Base-by-base conservation (phyloP, 2,113 vertebrate species). In the Urocolius indicus region DNA sequence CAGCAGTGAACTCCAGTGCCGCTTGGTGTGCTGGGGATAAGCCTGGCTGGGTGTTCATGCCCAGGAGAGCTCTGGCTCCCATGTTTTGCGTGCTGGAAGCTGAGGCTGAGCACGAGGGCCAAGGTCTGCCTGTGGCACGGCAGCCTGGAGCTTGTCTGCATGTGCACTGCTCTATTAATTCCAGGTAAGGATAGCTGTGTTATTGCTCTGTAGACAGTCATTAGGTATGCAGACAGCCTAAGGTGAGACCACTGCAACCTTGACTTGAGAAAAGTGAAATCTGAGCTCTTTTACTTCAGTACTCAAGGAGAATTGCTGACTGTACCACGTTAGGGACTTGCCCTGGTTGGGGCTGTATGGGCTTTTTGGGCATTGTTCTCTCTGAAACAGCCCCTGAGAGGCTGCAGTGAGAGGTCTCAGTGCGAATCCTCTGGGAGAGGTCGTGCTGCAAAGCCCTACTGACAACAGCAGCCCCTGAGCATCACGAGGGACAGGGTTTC, bases 341-440 rank as follows among this genome's bases (percentile, higher is more conserved):
- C 52, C 34, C 20, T 11, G 22, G 15, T 3, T 12, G 57, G 8
- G 27, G 65, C 52, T 43, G 19, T 22, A 2, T 3, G 62, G 75
- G 24, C 5, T 5, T 41, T 57, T 3, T 4, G 38, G 38, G 27
- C 6, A 30, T 5, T 0, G 0, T 16, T 68, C 6, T 26, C 26
- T 52, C 41, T 8, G 4, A 63, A 81, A 20, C 13, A 73, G 26
- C 51, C 19, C 1, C 2, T 11, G 36, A 62, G 65, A 43, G 22
- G 51, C 61, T n/a, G n/a, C n/a, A n/a, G n/a, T n/a, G n/a, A n/a
- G n/a, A n/a, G n/a, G n/a, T n/a, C n/a, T n/a, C n/a, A n/a, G n/a
- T n/a, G n/a, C n/a, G n/a, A n/a, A n/a, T n/a, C n/a, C n/a, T n/a
- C n/a, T n/a, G n/a, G n/a, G n/a, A 79, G 21, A 29, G 7, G 22